Conservation (phyloP, 1,140 invertebrate species). For the Berghia stephanieae region DNA sequence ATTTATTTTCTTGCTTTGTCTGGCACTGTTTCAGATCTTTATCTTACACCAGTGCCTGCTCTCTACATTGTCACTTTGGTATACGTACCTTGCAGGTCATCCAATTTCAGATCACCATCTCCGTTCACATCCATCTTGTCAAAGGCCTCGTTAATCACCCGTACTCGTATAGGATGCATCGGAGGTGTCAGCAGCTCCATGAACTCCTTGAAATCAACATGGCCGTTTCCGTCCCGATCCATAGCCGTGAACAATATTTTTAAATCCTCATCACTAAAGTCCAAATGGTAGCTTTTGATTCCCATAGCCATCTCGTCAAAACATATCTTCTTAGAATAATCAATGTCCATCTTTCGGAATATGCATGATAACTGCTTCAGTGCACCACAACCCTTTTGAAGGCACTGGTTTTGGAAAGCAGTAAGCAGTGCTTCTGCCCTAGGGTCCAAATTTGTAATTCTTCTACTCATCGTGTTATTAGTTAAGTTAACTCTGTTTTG, state of each 20-base stretch:
- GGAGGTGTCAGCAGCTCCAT: constrained; percentile 73
- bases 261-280: constrained; percentile 45
- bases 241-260: constrained; percentile 47
- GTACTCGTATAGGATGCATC: constrained; percentile 78
- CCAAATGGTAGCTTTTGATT: constrained; percentile 43
- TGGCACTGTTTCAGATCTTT: too few relatives aligned
- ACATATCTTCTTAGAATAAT: constrained; percentile 54
- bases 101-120: constrained; percentile 84
- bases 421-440: background rate
- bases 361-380: constrained; percentile 50
- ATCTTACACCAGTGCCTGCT: too few relatives aligned
- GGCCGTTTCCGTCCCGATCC: constrained; percentile 48
- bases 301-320: constrained; percentile 51
- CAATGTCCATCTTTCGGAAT: constrained; percentile 54
- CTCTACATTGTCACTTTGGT: too few relatives aligned
- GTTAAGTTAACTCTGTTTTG: too few relatives aligned
- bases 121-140: constrained; percentile 86
- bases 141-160: constrained; percentile 84
- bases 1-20: too few relatives aligned
- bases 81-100: constrained; percentile 67
- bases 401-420: constrained; percentile 34
- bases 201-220: constrained; percentile 59
- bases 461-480: too few relatives aligned
- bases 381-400: constrained; percentile 42
- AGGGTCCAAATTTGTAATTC: too few relatives aligned